phyloP scores from a whole-genome alignment of 1,140 invertebrate species.

The Caenorhabditis latens region DNA sequence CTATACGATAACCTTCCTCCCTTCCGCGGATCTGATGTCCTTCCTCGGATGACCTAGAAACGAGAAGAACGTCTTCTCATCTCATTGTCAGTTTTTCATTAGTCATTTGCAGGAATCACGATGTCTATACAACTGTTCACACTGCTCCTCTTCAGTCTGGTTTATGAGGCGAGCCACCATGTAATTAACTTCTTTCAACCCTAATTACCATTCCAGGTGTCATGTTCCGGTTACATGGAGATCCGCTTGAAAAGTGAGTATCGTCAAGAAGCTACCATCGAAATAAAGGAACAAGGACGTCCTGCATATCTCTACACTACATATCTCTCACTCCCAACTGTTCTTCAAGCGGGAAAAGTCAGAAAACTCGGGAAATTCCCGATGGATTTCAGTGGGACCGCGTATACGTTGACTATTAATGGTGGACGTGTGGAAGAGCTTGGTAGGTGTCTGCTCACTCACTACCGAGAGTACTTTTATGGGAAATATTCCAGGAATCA shows the following conservation, averaged over 20 bases:
- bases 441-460: too few relatives aligned
- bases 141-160: too few relatives aligned
- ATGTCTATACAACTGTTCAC: too few relatives aligned
- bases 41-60: constrained; percentile 24
- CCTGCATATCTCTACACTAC: too few relatives aligned
- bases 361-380: background rate
- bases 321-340: background rate
- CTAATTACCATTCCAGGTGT: background rate
- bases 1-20: background rate
- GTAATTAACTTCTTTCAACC: too few relatives aligned
- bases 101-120: too few relatives aligned
- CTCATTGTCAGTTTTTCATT: too few relatives aligned
- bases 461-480: too few relatives aligned
- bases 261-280: background rate
- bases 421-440: background rate
- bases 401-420: background rate
- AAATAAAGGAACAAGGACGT: too few relatives aligned
- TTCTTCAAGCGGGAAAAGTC: background rate
- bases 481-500: constrained; percentile 41
- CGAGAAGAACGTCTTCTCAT: background rate
- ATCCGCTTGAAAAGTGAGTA: constrained; percentile 8
- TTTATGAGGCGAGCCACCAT: too few relatives aligned
- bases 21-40: background rate
- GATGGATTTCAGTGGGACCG: background rate
- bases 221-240: background rate